Evolutionary conservation across 2,113 vertebrate genomes (phyloP).

Genomic region (Rhodinocichla rosea): DNA sequence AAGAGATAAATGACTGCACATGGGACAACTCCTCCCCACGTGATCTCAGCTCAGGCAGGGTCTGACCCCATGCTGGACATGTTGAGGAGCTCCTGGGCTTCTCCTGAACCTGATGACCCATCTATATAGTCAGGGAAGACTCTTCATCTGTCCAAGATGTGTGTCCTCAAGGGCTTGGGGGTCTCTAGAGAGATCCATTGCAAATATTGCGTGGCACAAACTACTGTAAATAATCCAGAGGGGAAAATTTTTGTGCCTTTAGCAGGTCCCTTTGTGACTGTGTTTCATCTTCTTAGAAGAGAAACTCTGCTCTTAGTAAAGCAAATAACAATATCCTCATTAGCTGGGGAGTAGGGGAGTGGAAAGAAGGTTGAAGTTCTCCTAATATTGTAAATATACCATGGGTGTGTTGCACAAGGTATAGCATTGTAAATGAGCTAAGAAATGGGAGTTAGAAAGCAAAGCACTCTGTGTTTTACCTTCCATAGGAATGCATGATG

Average conservation of each 20-base stretch:
- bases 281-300: neutral
- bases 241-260: neutral
- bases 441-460: neutral
- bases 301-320: neutral
- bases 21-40: neutral
- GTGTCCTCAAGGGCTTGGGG: neutral
- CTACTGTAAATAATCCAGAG: neutral
- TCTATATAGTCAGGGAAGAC: neutral
- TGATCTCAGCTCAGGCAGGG: rapidly evolving
- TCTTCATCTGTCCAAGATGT: neutral
- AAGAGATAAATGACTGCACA: neutral
- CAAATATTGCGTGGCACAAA: neutral
- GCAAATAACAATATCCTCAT: neutral
- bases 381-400: neutral
- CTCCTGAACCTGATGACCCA: neutral
- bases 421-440: neutral
- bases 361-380: neutral
- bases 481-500: conserved; percentile 89
- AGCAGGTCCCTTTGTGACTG: neutral
- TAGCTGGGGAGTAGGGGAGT: neutral
- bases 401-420: neutral
- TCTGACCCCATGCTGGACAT: neutral
- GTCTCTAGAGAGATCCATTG: neutral
- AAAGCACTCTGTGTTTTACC: conserved; percentile 65
- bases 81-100: neutral